phyloP scores from a whole-genome alignment of 2,113 vertebrate genomes.

The Silurus meridionalis region DNA sequence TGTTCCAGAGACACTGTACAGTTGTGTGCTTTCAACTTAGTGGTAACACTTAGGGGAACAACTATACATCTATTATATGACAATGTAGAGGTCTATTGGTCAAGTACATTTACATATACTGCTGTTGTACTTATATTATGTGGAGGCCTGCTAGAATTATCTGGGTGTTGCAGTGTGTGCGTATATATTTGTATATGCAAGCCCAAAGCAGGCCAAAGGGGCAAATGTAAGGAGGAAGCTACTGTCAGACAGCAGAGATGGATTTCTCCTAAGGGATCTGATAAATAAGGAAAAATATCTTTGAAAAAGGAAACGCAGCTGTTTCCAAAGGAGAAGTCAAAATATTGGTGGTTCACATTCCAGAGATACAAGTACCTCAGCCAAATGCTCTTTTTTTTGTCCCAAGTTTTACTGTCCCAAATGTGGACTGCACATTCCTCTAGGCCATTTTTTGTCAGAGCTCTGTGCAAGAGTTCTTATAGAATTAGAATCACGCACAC shows the following conservation, averaged over 20 bases:
- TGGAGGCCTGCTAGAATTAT: neutral
- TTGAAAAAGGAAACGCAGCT: slow-evolving; percentile 3
- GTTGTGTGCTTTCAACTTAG: no score
- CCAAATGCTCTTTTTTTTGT: neutral
- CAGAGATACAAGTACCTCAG: neutral
- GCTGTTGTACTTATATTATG: neutral
- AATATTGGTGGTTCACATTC: slow-evolving; percentile 10
- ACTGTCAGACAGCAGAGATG: neutral
- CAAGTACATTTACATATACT: neutral
- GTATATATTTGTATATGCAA: neutral
- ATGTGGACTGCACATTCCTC: neutral
- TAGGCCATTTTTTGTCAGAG: neutral
- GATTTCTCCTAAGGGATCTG: neutral
- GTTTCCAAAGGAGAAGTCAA: slow-evolving; percentile 5
- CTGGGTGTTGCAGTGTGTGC: neutral
- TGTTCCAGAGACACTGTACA: no score
- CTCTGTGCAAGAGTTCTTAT: neutral
- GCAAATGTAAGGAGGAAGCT: neutral
- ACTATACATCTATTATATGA: no score
- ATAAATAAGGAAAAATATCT: slow-evolving; percentile 8
- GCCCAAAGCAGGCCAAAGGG: neutral
- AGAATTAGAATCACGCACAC: neutral
- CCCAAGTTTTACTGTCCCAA: neutral
- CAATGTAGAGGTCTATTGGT: no score
- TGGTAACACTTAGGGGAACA: no score